These are phyloP conservation scores for Gymnothorax javanicus DNA, from an alignment of 2,797 vertebrate genomes.

Conservation along the genomic window DNA sequence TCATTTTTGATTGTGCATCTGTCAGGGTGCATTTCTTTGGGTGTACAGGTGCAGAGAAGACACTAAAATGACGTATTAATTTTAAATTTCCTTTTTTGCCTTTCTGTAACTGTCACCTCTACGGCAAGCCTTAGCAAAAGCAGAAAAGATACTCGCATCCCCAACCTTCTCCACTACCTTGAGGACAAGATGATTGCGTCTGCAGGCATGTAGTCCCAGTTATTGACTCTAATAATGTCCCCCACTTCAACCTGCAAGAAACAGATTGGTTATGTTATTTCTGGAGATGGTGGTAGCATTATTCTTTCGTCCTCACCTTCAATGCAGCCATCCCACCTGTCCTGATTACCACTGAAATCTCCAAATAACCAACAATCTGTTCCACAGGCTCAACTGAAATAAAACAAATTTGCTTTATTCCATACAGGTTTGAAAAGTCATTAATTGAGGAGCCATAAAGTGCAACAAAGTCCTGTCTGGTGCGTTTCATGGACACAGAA, in stretches of 20 bases:
- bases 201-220: constrained; percentile 85
- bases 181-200: constrained; percentile 84
- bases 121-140: neutral
- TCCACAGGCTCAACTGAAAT: no score
- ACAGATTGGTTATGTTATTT: constrained; percentile 73
- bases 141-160: constrained; percentile 52
- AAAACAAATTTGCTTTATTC: no score
- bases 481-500: no score
- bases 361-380: no score
- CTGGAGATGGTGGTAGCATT: constrained; percentile 45
- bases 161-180: constrained; percentile 76
- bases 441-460: no score
- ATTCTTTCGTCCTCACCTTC: neutral
- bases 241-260: constrained; percentile 86
- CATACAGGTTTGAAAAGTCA: no score
- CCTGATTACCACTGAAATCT: no score
- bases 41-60: neutral
- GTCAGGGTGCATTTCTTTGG: neutral
- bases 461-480: no score
- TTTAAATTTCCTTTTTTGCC: neutral
- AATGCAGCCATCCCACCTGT: neutral
- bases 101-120: constrained; percentile 79
- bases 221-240: constrained; percentile 87
- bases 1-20: neutral
- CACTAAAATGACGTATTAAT: neutral